A percentile compares a stretch with the other conserved stretches of the same genome.
Evolutionary conservation across 2,888 invertebrate species (phyloP).

Genomic region (Synanthedon tipuliformis): DNA sequence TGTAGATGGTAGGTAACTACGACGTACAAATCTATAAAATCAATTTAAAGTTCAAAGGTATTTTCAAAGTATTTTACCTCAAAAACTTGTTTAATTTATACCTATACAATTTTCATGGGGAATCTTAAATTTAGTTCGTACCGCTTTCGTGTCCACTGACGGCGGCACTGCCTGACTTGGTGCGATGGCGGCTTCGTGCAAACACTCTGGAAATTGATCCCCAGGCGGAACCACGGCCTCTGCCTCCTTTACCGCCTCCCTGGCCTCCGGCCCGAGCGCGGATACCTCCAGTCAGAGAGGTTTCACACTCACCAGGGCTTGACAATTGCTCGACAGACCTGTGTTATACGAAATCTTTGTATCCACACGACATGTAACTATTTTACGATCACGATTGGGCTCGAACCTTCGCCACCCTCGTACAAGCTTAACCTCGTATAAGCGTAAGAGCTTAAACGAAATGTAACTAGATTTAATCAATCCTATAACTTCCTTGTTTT

Average conservation of each 20-base stretch:
- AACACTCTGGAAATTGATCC: constrained; percentile 93
- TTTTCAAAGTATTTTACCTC: background rate
- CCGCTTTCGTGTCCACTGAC: constrained; percentile 77
- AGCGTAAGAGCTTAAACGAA: too few relatives aligned
- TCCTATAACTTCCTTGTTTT: too few relatives aligned
- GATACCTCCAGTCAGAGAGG: constrained; percentile 64
- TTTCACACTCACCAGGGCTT: constrained; percentile 80
- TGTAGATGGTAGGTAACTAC: too few relatives aligned
- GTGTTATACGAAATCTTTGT: background rate
- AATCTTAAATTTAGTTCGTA: constrained; percentile 21
- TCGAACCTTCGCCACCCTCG: too few relatives aligned
- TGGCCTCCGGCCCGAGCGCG: constrained; percentile 37
- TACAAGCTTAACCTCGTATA: too few relatives aligned
- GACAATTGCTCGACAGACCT: constrained; percentile 87
- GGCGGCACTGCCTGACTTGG: constrained; percentile 75
- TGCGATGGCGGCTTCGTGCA: constrained; percentile 86
- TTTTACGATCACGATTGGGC: too few relatives aligned
- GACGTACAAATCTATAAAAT: too few relatives aligned
- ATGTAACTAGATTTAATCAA: too few relatives aligned
- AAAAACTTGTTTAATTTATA: background rate
- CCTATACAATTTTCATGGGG: too few relatives aligned
- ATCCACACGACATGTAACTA: too few relatives aligned
- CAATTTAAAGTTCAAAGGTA: too few relatives aligned
- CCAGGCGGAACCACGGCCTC: constrained; percentile 84
- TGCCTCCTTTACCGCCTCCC: constrained; percentile 40